Conservation (phyloP, 30 jellyfish, hydroid and myxozoan species). For the Aurelia aurita complex sp. Pacific region DNA sequence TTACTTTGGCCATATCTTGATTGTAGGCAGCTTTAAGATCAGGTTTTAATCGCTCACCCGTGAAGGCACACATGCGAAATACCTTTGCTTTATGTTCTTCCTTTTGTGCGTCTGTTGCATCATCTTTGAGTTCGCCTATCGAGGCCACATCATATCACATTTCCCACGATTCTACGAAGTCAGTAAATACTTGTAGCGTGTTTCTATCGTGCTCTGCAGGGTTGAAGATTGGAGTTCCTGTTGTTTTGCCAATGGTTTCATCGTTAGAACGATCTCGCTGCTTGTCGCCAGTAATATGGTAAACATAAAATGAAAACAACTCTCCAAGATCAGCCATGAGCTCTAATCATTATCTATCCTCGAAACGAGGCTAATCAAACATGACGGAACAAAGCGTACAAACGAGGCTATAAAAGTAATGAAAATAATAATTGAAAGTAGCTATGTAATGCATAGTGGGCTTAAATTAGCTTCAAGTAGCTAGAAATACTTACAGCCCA, state of each 20-base stretch:
- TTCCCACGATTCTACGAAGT: conserved; percentile 31
- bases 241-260: conserved; percentile 28
- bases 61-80: conserved; percentile 29
- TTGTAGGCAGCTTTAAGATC: too few relatives aligned
- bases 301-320: too few relatives aligned
- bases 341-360: too few relatives aligned
- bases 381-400: too few relatives aligned
- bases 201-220: conserved; percentile 31
- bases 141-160: conserved; percentile 40
- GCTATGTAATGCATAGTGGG: too few relatives aligned
- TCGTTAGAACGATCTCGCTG: background rate
- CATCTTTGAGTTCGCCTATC: conserved; percentile 23
- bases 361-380: too few relatives aligned
- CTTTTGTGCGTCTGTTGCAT: conserved; percentile 19
- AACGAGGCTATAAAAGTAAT: too few relatives aligned
- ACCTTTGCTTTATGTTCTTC: conserved; percentile 23
- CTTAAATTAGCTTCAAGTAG: too few relatives aligned
- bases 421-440: too few relatives aligned
- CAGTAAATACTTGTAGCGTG: conserved; percentile 13
- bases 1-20: background rate
- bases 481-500: too few relatives aligned
- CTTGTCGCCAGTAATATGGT: conserved; percentile 9
- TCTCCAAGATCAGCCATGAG: too few relatives aligned
- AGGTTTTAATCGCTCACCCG: conserved; percentile 21
- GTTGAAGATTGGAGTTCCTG: conserved; percentile 19